Evolutionary conservation across 2,797 vertebrate species (phyloP).

Genomic region (Halcyon leucocephala): DNA sequence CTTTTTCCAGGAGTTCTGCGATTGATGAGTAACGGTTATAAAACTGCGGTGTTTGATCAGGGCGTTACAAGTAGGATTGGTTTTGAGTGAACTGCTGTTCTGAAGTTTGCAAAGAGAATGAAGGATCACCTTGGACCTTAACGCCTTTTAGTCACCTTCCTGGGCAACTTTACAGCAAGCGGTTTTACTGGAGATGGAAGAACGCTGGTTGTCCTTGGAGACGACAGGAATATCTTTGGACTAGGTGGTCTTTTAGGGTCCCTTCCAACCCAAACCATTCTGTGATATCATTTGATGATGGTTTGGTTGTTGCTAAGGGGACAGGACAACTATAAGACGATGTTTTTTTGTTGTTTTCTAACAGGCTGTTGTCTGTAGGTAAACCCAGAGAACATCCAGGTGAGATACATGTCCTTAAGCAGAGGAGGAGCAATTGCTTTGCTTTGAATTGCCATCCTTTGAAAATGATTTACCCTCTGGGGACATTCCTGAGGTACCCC

Average conservation of each 20-base stretch:
- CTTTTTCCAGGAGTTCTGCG: conserved; percentile 42
- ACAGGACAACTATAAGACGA: accelerated
- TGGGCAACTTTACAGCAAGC: not conserved
- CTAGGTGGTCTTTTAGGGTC: not conserved
- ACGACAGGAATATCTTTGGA: not conserved
- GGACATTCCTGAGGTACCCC: not conserved
- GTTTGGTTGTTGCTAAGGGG: not conserved
- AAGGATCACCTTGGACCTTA: not conserved
- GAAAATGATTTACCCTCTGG: not conserved
- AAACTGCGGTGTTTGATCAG: not conserved
- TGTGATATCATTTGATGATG: not conserved
- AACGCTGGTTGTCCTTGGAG: not conserved
- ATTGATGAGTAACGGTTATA: not conserved
- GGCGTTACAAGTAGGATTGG: not conserved
- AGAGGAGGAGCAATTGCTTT: not conserved
- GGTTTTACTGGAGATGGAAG: not conserved
- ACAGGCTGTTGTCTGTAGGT: not conserved
- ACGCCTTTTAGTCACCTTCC: not conserved
- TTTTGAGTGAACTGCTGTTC: not conserved
- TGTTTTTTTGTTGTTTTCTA: not conserved
- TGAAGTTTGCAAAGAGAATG: not conserved
- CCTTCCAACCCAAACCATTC: not conserved
- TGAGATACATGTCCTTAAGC: accelerated
- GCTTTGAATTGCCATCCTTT: not conserved
- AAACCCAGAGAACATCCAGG: not conserved